A percentile compares a stretch with the other conserved stretches of the same genome.
Evolutionary conservation across 2,888 invertebrate species (phyloP).

Genomic region (Drosophila kambysellisi): DNA sequence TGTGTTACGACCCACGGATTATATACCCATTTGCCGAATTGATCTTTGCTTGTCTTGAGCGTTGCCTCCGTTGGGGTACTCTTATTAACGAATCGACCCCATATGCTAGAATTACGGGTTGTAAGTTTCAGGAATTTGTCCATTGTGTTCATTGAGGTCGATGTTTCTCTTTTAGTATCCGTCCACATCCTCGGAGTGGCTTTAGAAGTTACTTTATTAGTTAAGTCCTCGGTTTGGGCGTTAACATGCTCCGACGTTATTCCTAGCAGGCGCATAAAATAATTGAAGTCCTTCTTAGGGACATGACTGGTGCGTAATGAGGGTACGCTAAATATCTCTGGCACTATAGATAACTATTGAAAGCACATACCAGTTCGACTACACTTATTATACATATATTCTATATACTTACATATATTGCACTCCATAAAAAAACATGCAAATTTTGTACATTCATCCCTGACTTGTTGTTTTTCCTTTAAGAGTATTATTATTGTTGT

Average conservation of each 20-base stretch:
- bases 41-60: background rate
- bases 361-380: background rate
- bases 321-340: background rate
- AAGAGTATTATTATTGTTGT: background rate
- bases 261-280: conserved; percentile 1
- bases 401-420: conserved; percentile 7
- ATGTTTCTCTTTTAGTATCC: background rate
- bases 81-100: background rate
- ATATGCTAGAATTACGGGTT: background rate
- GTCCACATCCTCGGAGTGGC: background rate
- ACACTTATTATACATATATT: no score
- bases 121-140: background rate
- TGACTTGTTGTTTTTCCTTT: no score
- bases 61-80: background rate
- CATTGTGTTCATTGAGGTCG: background rate
- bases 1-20: conserved; percentile 25
- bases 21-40: conserved; percentile 2
- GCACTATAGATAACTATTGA: conserved; percentile 1
- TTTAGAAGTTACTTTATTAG: background rate
- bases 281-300: conserved; percentile 1
- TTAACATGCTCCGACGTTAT: fast-evolving
- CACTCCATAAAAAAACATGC: background rate
- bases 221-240: background rate
- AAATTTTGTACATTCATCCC: conserved; percentile 12
- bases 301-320: background rate